Evolutionary conservation across 2,888 invertebrate genomes (phyloP), one percentile per base, ranked within the genome.

Genomic region (Sicus ferrugineus): DNA sequence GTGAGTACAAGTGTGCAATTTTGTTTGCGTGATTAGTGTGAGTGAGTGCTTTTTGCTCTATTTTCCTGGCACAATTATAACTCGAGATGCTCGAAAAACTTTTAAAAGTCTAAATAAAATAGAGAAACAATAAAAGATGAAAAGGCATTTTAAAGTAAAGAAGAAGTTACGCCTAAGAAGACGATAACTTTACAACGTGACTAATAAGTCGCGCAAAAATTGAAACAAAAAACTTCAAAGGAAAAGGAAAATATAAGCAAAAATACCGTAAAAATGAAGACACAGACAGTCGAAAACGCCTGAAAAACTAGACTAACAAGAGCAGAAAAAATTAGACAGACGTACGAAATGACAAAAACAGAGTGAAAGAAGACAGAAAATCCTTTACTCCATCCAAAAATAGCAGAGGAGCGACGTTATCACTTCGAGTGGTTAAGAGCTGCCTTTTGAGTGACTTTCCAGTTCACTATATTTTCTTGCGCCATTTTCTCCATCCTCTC

Each of bases 351-450:
- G 6, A 63, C 30, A 50, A n/a, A 16, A 4, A 42, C 11, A 16
- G 42, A 42, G 42, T 9, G 16, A 16, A n/a, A 14, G 5, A 26
- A 23, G 56, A 56, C 56, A 56, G 26, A 30, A 16, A 42, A 38
- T 59, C n/a, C n/a, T n/a, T n/a, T n/a, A n/a, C n/a, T n/a, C 38
- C 28, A 16, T 63, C 21, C 19, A 48, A 48, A 30, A 50, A 50
- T 63, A 42, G 23, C 48, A 62, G 50, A 50, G 21, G n/a, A 63
- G 31, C 16, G 63, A 63, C 63, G 50, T 63, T 63, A 63, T 63
- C 63, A 26, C 30, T 28, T n/a, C 48, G 63, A 48, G 50, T 63
- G 50, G 63, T 50, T 63, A 19, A 50, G 63, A 63, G 48, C 21
- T 26, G 48, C 50, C 63, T 63, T 63, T 63, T 21, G n/a, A 19